Conservation (phyloP, 2,797 vertebrate genomes). For the Phoebastria nigripes region DNA sequence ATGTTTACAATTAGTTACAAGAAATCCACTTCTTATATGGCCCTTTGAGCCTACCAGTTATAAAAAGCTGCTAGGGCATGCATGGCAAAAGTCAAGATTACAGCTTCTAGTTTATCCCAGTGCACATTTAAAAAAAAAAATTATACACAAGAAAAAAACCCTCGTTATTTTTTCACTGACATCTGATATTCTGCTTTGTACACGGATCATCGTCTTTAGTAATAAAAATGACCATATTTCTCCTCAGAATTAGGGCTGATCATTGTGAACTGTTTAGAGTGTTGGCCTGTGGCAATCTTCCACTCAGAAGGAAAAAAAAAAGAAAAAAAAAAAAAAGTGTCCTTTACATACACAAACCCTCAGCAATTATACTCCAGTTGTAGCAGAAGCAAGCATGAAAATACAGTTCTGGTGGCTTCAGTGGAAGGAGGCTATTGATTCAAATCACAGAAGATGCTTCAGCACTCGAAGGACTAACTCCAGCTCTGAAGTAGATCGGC, state of each 20-base stretch:
- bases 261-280: neutral
- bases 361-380: neutral
- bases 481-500: neutral
- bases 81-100: neutral
- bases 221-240: neutral
- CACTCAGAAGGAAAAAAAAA: rapidly evolving
- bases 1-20: neutral
- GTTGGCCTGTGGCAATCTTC: neutral
- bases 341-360: neutral
- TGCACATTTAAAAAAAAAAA: neutral
- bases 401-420: neutral
- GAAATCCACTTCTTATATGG: neutral
- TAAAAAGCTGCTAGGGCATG: neutral
- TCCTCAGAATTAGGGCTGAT: neutral
- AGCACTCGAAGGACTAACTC: neutral
- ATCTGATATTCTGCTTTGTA: neutral
- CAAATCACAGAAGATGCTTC: neutral
- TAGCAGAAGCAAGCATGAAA: neutral
- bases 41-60: neutral
- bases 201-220: neutral
- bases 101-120: neutral
- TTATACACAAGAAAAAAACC: rapidly evolving
- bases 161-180: neutral
- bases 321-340: too few species aligned
- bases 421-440: neutral